These are phyloP conservation scores for Corythoichthys haematopterus DNA, from an alignment of 2,113 vertebrate genomes.

Conservation along the genomic window DNA sequence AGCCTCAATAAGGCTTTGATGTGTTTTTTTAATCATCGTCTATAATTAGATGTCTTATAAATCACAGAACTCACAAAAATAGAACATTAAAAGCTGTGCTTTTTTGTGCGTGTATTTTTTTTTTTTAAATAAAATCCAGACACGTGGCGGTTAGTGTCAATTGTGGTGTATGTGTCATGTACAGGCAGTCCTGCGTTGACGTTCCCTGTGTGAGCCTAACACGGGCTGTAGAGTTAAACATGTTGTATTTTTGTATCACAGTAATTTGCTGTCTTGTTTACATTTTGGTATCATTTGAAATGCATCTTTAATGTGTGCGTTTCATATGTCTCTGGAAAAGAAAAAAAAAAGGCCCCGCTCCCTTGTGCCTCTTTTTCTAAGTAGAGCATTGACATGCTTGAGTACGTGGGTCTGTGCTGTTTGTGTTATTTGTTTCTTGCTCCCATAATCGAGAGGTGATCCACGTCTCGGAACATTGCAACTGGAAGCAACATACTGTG, in stretches of 20 bases:
- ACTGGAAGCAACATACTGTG: slow-evolving; percentile 65
- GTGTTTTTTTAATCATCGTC: slow-evolving; percentile 54
- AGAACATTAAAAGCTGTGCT: slow-evolving; percentile 64
- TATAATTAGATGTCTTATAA: slow-evolving; percentile 62
- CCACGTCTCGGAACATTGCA: slow-evolving; percentile 63
- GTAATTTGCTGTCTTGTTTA: slow-evolving; percentile 80
- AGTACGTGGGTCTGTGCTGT: slow-evolving; percentile 73
- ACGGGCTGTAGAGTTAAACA: slow-evolving; percentile 78
- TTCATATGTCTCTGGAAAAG: slow-evolving; percentile 69
- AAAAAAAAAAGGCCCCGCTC: slow-evolving; percentile 56
- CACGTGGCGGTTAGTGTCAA: slow-evolving; percentile 66
- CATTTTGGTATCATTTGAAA: slow-evolving; percentile 74
- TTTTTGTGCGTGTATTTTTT: slow-evolving; percentile 49
- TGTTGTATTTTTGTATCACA: slow-evolving; percentile 91
- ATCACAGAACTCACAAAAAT: slow-evolving; percentile 67
- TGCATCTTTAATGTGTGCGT: slow-evolving; percentile 70
- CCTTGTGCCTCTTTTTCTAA: slow-evolving; percentile 77
- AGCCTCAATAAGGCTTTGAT: slow-evolving; percentile 56
- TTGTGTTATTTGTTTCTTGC: slow-evolving; percentile 64
- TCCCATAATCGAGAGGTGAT: slow-evolving; percentile 65
- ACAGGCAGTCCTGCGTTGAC: slow-evolving; percentile 63
- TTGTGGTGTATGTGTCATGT: slow-evolving; percentile 68
- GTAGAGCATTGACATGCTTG: slow-evolving; percentile 74
- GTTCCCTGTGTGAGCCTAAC: slow-evolving; percentile 71
- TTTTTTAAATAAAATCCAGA: slow-evolving; percentile 72